Percentiles rank a stretch among this genome's conserved stretches.
Conservation (phyloP, 2,888 invertebrate species). For the Allygus modestus region DNA sequence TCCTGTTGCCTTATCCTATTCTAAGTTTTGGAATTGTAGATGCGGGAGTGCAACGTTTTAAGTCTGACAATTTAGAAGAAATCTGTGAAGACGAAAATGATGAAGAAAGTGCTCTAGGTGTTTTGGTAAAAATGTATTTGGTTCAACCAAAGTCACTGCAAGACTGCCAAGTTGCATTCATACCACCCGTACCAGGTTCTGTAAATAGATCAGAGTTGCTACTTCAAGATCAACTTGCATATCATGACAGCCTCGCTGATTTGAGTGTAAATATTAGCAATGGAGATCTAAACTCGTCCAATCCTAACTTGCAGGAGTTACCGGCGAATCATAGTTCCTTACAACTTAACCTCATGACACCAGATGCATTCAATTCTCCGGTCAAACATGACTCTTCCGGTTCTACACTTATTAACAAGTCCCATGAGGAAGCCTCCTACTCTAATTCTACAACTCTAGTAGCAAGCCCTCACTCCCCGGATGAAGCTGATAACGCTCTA, state of each 20-base stretch:
- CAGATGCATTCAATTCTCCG: constrained; percentile 88
- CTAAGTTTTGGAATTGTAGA: constrained; percentile 93
- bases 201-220: constrained; percentile 36
- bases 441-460: constrained; percentile 48
- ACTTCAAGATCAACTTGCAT: constrained; percentile 23
- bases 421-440: constrained; percentile 38
- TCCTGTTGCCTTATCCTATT: constrained; percentile 91
- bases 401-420: constrained; percentile 49
- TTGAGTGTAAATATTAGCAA: constrained; percentile 13
- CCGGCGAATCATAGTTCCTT: constrained; percentile 60
- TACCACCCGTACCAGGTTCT: constrained; percentile 71
- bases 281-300: constrained; percentile 41
- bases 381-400: constrained; percentile 64
- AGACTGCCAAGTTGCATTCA: constrained; percentile 86
- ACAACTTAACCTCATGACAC: constrained; percentile 86
- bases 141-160: constrained; percentile 94
- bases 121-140: constrained; percentile 82
- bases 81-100: constrained; percentile 75
- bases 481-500: constrained; percentile 26
- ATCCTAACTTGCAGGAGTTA: constrained; percentile 42
- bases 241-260: constrained; percentile 38
- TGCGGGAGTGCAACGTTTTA: constrained; percentile 77
- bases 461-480: constrained; percentile 36
- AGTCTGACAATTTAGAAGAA: constrained; percentile 64
- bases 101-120: constrained; percentile 75